phyloP scores from a whole-genome alignment of 2,797 vertebrate genomes.

The Tinamus major region DNA sequence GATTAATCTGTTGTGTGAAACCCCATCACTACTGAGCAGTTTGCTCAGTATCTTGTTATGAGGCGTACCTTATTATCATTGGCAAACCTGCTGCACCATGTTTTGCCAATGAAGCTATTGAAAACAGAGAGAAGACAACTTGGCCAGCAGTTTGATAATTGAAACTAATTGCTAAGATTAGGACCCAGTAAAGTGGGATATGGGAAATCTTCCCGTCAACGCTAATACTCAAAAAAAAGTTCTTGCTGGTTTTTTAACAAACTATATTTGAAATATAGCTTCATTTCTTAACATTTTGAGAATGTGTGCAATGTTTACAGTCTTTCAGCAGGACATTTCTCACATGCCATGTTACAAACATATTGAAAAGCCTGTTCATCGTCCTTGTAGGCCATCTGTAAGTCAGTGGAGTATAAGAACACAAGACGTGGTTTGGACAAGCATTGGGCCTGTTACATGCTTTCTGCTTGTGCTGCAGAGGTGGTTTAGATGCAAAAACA shows the following conservation, averaged over 20 bases:
- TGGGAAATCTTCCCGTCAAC: not conserved
- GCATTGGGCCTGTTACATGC: not conserved
- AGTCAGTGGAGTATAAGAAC: not conserved
- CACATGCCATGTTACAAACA: not conserved
- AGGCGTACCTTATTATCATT: not conserved
- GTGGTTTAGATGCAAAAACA: not conserved
- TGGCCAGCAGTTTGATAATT: not conserved
- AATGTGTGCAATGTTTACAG: not conserved
- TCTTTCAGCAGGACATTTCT: constrained; percentile 8
- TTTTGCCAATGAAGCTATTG: not conserved
- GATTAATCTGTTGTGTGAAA: not conserved
- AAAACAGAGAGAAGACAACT: constrained; percentile 2
- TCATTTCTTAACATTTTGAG: not conserved
- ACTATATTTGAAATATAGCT: not conserved
- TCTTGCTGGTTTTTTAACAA: not conserved
- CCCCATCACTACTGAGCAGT: not conserved
- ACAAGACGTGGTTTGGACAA: not conserved
- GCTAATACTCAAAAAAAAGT: not conserved
- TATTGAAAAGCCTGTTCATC: not conserved
- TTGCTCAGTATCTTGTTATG: not conserved
- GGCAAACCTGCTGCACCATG: not conserved
- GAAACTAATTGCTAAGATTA: not conserved
- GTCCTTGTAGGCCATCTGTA: not conserved
- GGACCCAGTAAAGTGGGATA: not conserved
- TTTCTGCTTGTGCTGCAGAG: not conserved